These are phyloP conservation scores for Cephalopterus ornatus DNA, from an alignment of 2,113 vertebrate species.

Conservation along the genomic window DNA sequence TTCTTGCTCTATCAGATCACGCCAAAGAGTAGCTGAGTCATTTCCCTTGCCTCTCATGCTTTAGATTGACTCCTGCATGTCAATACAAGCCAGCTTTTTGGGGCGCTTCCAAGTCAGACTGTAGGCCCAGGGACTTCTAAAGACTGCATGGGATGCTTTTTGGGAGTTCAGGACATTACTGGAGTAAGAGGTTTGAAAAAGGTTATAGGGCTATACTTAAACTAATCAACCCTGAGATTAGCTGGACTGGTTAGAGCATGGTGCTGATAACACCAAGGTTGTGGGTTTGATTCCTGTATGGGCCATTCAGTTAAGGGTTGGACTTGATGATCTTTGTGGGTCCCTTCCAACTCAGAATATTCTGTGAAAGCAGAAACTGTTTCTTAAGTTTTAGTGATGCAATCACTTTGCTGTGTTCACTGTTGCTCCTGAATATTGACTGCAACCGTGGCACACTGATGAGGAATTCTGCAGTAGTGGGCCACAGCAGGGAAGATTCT, in stretches of 20 bases:
- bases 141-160: background rate
- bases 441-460: background rate
- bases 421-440: background rate
- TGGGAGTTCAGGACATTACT: background rate
- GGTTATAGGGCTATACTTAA: background rate
- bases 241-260: background rate
- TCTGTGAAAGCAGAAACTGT: background rate
- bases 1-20: background rate
- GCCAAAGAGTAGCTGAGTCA: background rate
- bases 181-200: background rate
- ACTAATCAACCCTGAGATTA: background rate
- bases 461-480: background rate
- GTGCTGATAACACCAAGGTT: background rate
- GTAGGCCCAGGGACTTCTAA: background rate
- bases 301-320: background rate
- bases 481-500: background rate
- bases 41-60: background rate
- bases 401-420: background rate
- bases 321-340: background rate
- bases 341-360: background rate
- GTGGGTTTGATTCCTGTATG: background rate
- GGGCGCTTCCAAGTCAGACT: background rate
- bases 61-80: background rate
- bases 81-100: background rate
- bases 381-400: background rate